Evolutionary conservation across 2,888 invertebrate species (phyloP), one percentile per base, ranked within the genome.

Genomic region (Machimus rusticus): DNA sequence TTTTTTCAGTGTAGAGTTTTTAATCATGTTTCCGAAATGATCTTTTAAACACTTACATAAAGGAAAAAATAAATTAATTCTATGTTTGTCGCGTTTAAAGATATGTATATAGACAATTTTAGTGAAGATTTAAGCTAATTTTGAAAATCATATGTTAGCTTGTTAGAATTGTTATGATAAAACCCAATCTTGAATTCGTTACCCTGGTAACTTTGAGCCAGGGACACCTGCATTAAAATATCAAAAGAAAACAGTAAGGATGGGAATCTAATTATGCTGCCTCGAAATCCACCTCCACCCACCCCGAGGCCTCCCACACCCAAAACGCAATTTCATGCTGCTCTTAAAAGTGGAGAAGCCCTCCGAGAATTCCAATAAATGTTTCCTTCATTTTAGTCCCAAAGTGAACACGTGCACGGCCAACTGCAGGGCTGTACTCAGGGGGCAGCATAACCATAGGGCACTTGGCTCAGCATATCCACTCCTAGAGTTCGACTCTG

Each of bases 291-390:
- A 37, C 37, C 46, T 78, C 78, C 43, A 39, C 46, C 46, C 31
- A 79, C 31, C 51, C 12, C 23, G 9, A 23, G 3, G 4, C 8
- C 66, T 23, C 19, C 66, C 66, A 66, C 66, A 23, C 66, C 66
- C 28, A 12, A 28, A 66, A 66, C 66, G 66, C 12, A 66, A 66
- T 66, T 66, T 23, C 28, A 51, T 79, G 28, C 51, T 51, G 51
- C 28, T 79, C 46, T n/a, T 5, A 55, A 82, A 82, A 82, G 37
- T 66, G 28, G 28, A 85, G 55, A 82, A 87, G 74, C 81, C 82
- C 87, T 82, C 46, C 43, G 81, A 88, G 88, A 89, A 89, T 89
- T 89, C 89, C 88, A 89, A 89, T 89, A 89, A 89, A 89, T 43
- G 74, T 46, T 74, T 74, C 85, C 74, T 46, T 74, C 85, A 74